Conservation (phyloP, 2,113 vertebrate species). For the Phylloscopus whistleri region DNA sequence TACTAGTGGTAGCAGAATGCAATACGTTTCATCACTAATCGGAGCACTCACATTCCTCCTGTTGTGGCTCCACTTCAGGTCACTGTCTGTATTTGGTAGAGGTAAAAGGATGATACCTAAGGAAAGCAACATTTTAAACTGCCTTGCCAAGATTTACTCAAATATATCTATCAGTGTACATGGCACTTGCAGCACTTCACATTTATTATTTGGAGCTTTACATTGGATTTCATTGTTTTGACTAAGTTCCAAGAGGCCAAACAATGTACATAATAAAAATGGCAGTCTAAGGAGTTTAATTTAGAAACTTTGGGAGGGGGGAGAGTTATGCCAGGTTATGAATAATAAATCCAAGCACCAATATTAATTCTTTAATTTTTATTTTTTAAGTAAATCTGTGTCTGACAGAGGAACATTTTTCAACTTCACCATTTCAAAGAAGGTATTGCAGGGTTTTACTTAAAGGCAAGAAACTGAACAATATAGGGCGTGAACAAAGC, state of each 20-base stretch:
- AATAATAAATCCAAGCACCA: background rate
- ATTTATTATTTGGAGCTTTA: background rate
- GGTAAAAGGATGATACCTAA: background rate
- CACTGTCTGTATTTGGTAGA: background rate
- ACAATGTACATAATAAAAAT: background rate
- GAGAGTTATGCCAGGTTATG: background rate
- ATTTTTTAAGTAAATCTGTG: background rate
- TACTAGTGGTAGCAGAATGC: background rate
- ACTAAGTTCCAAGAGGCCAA: background rate
- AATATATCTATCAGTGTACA: background rate
- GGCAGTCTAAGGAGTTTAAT: background rate
- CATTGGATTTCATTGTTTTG: background rate
- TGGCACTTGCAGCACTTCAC: background rate
- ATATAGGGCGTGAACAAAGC: background rate
- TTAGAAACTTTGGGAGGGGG: background rate
- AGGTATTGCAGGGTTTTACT: background rate
- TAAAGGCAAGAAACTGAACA: background rate
- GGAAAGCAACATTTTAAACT: background rate
- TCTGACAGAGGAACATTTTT: background rate
- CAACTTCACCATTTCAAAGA: background rate
- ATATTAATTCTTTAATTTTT: background rate
- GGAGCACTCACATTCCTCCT: background rate
- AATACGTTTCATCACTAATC: background rate
- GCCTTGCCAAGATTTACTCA: background rate
- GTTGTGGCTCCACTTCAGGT: background rate